A percentile compares a stretch with the other conserved stretches of the same genome.
These are phyloP conservation scores for Drosophila sechellia DNA, from an alignment of 1,140 invertebrate species.

Conservation along the genomic window DNA sequence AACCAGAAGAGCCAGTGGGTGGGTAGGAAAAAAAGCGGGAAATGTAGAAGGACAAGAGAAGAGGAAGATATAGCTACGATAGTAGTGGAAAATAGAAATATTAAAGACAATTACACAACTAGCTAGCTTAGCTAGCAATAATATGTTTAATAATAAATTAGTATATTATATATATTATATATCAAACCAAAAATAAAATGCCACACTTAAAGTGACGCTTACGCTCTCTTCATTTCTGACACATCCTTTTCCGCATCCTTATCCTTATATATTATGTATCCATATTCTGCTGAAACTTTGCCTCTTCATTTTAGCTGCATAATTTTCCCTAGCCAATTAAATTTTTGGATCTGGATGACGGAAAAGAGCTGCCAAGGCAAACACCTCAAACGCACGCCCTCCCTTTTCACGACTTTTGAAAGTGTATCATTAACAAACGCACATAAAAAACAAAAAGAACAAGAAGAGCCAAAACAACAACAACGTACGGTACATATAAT, in stretches of 20 bases:
- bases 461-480: conserved; percentile 1
- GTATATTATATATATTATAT: too few relatives aligned
- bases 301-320: conserved; percentile 3
- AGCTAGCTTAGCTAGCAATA: too few relatives aligned
- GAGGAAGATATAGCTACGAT: background rate
- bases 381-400: conserved; percentile 6
- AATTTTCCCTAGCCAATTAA: conserved; percentile 33
- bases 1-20: too few relatives aligned
- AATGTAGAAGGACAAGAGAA: background rate
- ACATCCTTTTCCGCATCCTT: conserved; percentile 3
- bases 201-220: background rate
- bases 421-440: conserved; percentile 47
- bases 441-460: conserved; percentile 13
- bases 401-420: background rate
- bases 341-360: conserved; percentile 27
- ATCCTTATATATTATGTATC: too few relatives aligned
- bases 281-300: conserved; percentile 20
- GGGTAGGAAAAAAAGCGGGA: background rate
- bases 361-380: conserved; percentile 38
- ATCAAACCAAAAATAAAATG: background rate
- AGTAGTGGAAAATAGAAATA: too few relatives aligned
- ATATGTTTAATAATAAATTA: too few relatives aligned
- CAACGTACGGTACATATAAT: conserved; percentile 8
- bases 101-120: too few relatives aligned
- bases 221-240: background rate